Base-by-base conservation (phyloP, 92 coral and sea anemone species). In the Phenganax stokvisi region DNA sequence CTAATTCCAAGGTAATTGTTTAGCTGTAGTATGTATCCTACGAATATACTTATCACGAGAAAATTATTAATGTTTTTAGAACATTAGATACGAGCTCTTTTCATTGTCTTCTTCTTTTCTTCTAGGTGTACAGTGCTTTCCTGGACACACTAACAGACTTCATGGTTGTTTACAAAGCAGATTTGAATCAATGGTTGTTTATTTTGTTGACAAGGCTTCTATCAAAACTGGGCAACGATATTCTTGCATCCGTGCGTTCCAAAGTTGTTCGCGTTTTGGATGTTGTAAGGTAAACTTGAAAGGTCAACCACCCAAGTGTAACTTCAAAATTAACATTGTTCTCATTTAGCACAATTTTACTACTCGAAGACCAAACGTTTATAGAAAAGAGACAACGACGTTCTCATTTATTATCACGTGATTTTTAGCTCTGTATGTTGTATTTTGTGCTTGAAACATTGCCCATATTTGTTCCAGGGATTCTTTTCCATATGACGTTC, bases 151-250 rank as follows among this genome's bases (percentile, higher is more conserved):
- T 94, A 71, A 90, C 91, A 30, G 98, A 94, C 79, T 94, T 94
- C 74, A 91, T 94, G 72, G 98, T 94, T 31, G 90, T 94, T 9
- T 93, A 94, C 87, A 94, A 94, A 80, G 92, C 89, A 73, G 98
- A 94, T 60, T 84, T 94, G n/a, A 90, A 92, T n/a, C 97, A 94
- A 74, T 94, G 98, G 98, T 77, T 94, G 76, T 94, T 94, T 80
- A 90, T 92, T 66, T 87, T 94, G 72, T 86, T 94, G 79, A 92
- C 98, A 59, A 84, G 98, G 64, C 96, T 91, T 29, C 94, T 94
- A 80, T 85, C 88, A 75, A 94, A 94, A 84, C 97, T 94, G 25
- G 97, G 98, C 15, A 88, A 91, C 52, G 98, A 94, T 13, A 77
- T 92, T 77, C 89, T 91, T 66, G 89, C 90, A 78, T 94, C 98